phyloP scores from a whole-genome alignment of 2,888 invertebrate species.

The Xestia xanthographa region DNA sequence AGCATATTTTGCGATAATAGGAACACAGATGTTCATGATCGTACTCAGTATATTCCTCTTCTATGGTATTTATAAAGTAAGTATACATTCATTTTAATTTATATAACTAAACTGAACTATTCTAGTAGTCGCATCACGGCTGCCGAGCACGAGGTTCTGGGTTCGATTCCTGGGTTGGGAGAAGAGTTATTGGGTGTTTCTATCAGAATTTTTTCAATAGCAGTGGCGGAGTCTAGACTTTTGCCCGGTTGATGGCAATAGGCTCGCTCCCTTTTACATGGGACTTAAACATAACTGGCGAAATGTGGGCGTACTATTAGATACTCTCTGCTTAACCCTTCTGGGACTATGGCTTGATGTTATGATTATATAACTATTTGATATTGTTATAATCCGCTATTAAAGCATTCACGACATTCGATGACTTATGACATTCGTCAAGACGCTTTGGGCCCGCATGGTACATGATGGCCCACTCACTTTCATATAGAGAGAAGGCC shows the following conservation, averaged over 20 bases:
- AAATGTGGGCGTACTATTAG: not conserved
- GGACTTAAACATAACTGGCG: too few relatives aligned
- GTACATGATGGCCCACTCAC: not conserved
- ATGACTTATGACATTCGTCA: too few relatives aligned
- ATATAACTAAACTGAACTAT: not conserved
- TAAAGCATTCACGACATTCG: too few relatives aligned
- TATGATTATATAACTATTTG: too few relatives aligned
- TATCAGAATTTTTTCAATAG: not conserved
- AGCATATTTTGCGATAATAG: conserved; percentile 94
- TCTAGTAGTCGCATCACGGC: not conserved
- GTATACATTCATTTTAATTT: conserved; percentile 69
- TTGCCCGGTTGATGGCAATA: too few relatives aligned
- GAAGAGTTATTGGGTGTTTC: not conserved
- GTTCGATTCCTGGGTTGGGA: not conserved
- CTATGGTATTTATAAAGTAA: conserved; percentile 94
- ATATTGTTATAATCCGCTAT: too few relatives aligned
- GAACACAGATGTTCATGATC: conserved; percentile 95
- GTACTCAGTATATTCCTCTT: conserved; percentile 93
- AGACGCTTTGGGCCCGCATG: not conserved
- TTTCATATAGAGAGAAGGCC: not conserved
- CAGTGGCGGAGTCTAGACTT: not conserved
- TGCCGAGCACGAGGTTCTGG: not conserved
- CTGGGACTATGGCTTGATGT: too few relatives aligned
- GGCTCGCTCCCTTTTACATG: too few relatives aligned
- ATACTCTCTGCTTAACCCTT: not conserved